These are phyloP conservation scores for Elymnias hypermnestra DNA, from an alignment of 1,140 invertebrate genomes.

Conservation along the genomic window DNA sequence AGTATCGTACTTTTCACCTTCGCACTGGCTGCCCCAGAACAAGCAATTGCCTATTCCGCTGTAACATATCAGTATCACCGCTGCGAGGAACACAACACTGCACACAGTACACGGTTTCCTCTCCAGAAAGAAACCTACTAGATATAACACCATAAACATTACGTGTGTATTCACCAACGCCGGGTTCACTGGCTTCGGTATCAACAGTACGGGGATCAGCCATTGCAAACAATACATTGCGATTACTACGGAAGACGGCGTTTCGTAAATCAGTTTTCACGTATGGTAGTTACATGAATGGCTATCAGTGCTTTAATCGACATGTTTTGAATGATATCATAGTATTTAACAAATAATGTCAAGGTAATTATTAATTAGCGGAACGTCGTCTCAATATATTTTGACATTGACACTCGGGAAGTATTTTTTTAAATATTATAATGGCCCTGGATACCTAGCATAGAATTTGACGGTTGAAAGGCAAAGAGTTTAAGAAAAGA, in stretches of 20 bases:
- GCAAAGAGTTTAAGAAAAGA: too few relatives aligned
- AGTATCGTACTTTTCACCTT: conserved; percentile 84
- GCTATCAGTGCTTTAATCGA: conserved; percentile 41
- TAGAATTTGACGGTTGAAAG: neutral
- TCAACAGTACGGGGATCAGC: conserved; percentile 96
- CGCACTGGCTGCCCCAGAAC: conserved; percentile 90
- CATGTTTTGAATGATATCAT: conserved; percentile 50
- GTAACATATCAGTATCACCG: conserved; percentile 96
- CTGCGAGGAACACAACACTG: conserved; percentile 93
- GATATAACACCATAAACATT: conserved; percentile 96
- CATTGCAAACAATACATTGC: conserved; percentile 99
- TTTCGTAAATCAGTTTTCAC: conserved; percentile 8
- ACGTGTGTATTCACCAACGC: conserved; percentile 96
- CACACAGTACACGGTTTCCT: conserved; percentile 98
- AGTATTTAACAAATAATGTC: conserved; percentile 34
- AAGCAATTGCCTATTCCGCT: conserved; percentile 96
- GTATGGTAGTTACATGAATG: conserved; percentile 12
- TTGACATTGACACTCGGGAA: conserved; percentile 17
- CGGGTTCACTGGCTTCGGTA: conserved; percentile 97
- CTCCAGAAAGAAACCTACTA: conserved; percentile 95
- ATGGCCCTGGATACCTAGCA: too few relatives aligned
- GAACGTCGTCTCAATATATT: conserved; percentile 21
- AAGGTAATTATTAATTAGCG: conserved; percentile 24
- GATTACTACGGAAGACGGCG: conserved; percentile 18
- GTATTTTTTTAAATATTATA: too few relatives aligned